Base-by-base conservation (phyloP, 1,140 invertebrate genomes). In the Euwallacea similis region DNA sequence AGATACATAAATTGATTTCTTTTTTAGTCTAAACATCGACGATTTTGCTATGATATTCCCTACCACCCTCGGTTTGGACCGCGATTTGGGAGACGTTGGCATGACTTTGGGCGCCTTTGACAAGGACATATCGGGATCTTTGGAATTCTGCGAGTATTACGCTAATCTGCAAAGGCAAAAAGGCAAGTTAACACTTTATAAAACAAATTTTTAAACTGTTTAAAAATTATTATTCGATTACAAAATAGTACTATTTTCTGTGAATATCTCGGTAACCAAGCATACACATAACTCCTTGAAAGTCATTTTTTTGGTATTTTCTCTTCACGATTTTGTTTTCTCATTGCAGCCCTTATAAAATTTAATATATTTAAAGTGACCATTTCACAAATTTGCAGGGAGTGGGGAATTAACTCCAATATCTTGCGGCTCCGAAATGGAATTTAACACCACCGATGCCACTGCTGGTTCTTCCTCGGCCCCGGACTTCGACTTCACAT, bases 341-440 rank as follows among this genome's bases (percentile, higher is more conserved):
- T n/a, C 21, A 33, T 4, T 53, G 50, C 50, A 6, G 8, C 11
- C 11, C 15, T 11, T 16, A 21, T 33, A 2, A 59, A 59, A 59
- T 33, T 33, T 33, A 33, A 1, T 4, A 33, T 4, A 61, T 6
- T 6, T 42, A 33, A 33, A 33, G 21, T 4, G 21, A 33, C 21
- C 21, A 4, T 33, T 33, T 4, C 1, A 2, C 21, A 2, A 3
- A 41, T 53, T 53, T 50, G 74, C 64, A 11, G 86, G 84, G 78
- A 87, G 86, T 79, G 86, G 86, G 16, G 86, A 87, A 73, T 79
- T 86, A 67, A 88, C 87, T 59, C 87, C 87, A 66, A 84, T 87
- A 66, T 88, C 87, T n/a, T 79, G 82, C 43, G 79, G 83, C 50
- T 87, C 86, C 0, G 86, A 87, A 77, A 79, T 84, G 62, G 86